Evolutionary conservation across 2,113 vertebrate species (phyloP).

Genomic region (Strix uralensis): DNA sequence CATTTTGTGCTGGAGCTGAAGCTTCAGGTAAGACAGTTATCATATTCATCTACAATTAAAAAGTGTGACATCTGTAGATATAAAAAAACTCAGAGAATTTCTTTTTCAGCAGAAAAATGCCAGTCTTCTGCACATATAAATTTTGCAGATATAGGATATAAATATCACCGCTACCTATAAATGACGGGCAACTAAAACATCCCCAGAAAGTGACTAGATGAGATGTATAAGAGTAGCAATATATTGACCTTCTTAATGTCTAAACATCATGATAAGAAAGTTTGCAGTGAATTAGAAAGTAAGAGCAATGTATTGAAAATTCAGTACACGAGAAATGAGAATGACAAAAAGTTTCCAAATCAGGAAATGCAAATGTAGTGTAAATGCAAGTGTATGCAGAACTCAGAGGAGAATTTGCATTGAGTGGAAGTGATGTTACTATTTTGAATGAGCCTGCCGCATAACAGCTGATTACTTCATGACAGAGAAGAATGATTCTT

Average conservation of each 20-base stretch:
- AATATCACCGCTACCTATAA: background rate
- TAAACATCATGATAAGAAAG: background rate
- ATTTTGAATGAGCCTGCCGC: background rate
- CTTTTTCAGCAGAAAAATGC: background rate
- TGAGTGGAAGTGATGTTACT: background rate
- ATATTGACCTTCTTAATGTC: background rate
- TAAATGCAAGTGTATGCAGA: background rate
- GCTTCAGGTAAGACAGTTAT: background rate
- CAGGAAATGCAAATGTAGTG: background rate
- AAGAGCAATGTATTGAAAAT: background rate
- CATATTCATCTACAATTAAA: background rate
- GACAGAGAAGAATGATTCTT: constrained; percentile 37
- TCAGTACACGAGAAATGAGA: background rate
- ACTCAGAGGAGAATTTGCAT: constrained; percentile 12
- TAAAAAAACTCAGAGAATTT: background rate
- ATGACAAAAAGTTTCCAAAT: background rate
- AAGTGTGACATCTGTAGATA: background rate
- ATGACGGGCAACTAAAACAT: background rate
- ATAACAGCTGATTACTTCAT: background rate
- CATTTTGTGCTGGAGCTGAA: background rate
- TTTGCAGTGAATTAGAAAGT: background rate
- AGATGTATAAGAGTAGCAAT: background rate
- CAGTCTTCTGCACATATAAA: background rate
- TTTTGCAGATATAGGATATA: background rate
- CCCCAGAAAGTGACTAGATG: background rate